Percentiles rank a stretch among this genome's conserved stretches.
phyloP scores from a whole-genome alignment of 1,140 invertebrate genomes.

The Sycobia sp. region DNA sequence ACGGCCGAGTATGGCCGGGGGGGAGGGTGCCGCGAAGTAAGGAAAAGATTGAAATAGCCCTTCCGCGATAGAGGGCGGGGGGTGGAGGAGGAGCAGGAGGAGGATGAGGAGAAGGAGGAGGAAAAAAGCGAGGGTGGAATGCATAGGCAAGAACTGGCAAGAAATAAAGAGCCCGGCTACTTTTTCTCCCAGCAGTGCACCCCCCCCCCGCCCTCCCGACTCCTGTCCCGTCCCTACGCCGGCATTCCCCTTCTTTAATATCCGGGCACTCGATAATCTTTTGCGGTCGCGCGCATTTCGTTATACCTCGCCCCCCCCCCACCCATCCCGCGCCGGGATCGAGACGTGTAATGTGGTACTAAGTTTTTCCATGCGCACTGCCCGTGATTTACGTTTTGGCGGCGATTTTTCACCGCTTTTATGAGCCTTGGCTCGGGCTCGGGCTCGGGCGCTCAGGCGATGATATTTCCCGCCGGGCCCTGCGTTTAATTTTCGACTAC shows the following conservation, averaged over 20 bases:
- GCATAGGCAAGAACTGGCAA: slow-evolving; percentile 1
- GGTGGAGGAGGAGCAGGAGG: not conserved
- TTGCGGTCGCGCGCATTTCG: slow-evolving; percentile 1
- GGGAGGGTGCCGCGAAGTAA: not conserved
- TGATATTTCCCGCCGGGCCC: too few species aligned
- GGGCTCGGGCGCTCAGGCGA: too few species aligned
- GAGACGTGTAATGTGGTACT: slow-evolving; percentile 25
- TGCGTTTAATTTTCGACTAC: too few species aligned
- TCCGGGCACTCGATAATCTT: slow-evolving; percentile 26
- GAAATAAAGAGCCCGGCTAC: slow-evolving; percentile 5
- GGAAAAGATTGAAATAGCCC: slow-evolving; percentile 28
- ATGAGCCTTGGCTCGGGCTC: not conserved
- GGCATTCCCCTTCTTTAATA: slow-evolving; percentile 33
- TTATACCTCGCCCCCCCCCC: not conserved
- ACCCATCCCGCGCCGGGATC: not conserved
- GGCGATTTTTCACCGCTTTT: slow-evolving; percentile 22
- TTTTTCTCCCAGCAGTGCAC: not conserved
- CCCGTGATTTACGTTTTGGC: slow-evolving; percentile 27
- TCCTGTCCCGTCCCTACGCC: not conserved
- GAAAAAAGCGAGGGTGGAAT: not conserved
- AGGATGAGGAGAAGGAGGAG: not conserved
- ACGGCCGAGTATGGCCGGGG: too few species aligned
- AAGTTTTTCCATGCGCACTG: slow-evolving; percentile 16
- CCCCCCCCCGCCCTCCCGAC: not conserved
- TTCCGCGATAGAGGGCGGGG: too few species aligned